A percentile compares a stretch with the other conserved stretches of the same genome.
These are phyloP conservation scores for Axis porcinus DNA, from an alignment of 2,113 vertebrate genomes.

Conservation along the genomic window DNA sequence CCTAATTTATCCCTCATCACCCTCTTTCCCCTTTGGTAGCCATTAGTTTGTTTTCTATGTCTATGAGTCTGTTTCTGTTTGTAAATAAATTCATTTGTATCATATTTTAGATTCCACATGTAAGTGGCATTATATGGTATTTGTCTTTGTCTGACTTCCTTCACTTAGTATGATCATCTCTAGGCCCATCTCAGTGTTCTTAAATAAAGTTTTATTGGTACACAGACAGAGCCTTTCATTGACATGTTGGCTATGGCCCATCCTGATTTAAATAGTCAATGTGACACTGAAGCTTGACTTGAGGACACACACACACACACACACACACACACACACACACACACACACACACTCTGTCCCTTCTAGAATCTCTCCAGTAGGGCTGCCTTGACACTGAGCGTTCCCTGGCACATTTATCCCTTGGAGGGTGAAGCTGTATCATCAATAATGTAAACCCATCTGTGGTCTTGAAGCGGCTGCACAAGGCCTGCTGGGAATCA, in stretches of 20 bases:
- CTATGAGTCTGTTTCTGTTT: neutral
- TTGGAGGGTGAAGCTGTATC: neutral
- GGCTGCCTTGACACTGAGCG: neutral
- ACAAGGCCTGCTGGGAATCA: neutral
- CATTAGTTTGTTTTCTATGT: neutral
- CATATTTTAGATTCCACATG: neutral
- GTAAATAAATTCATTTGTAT: neutral
- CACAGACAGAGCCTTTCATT: neutral
- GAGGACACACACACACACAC: neutral
- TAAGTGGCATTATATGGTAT: neutral
- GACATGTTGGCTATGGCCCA: neutral
- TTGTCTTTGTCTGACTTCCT: neutral
- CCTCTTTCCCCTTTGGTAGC: neutral
- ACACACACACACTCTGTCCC: neutral
- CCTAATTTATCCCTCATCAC: neutral
- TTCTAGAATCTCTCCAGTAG: neutral
- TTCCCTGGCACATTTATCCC: accelerated
- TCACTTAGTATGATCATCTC: neutral
- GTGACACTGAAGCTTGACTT: neutral
- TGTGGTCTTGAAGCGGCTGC: neutral
- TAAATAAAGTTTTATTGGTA: neutral
- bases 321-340: neutral
- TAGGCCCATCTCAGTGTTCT: neutral
- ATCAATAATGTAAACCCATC: neutral
- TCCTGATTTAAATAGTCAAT: neutral